Conservation (phyloP, 1,140 invertebrate species). For the Leptinotarsa undecemlineata region DNA sequence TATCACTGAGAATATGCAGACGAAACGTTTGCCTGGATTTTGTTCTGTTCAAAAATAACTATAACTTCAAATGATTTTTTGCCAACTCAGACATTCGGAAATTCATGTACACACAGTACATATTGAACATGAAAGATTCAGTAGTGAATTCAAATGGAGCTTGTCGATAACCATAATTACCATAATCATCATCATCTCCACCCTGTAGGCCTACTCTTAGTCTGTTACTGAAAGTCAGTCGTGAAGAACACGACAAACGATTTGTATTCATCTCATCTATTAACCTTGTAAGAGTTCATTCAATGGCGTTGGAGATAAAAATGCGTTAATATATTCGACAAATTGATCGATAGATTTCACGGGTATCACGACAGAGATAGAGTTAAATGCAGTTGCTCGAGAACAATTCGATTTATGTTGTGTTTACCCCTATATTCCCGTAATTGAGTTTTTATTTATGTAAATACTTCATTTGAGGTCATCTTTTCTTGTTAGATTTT, state of each 20-base stretch:
- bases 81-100: too few relatives aligned
- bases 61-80: too few relatives aligned
- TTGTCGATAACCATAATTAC: not conserved
- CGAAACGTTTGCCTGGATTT: too few relatives aligned
- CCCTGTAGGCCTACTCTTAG: not conserved
- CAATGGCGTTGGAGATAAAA: not conserved
- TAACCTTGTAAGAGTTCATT: constrained; percentile 1
- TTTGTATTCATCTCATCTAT: constrained; percentile 1
- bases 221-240: not conserved
- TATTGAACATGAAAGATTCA: too few relatives aligned
- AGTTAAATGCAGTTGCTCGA: not conserved
- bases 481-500: too few relatives aligned
- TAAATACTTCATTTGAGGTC: too few relatives aligned
- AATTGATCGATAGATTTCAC: constrained; percentile 2
- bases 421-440: not conserved
- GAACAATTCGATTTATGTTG: not conserved
- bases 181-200: not conserved
- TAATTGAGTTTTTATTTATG: too few relatives aligned
- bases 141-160: too few relatives aligned
- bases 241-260: not conserved
- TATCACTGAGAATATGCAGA: too few relatives aligned
- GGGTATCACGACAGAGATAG: not conserved
- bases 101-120: too few relatives aligned
- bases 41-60: too few relatives aligned
- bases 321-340: not conserved